Conservation (phyloP, 2,113 vertebrate genomes). For the Macrotis lagotis region DNA sequence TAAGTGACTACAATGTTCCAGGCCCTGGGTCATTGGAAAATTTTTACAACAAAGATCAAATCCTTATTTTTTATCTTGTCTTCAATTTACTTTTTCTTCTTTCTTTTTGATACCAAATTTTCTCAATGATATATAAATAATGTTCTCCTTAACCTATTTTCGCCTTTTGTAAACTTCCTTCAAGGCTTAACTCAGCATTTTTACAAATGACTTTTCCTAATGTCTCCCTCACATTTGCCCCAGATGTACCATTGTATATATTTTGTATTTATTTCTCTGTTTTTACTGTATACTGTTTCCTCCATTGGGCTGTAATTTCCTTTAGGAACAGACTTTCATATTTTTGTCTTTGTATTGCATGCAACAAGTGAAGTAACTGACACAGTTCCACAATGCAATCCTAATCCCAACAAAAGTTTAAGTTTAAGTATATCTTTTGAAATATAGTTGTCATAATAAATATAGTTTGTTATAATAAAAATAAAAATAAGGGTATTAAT, state of each 20-base stretch:
- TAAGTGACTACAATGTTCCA: not conserved
- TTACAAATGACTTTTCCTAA: not conserved
- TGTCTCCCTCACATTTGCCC: not conserved
- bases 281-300: not conserved
- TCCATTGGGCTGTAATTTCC: not conserved
- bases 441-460: not conserved
- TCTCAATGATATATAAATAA: not conserved
- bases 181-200: not conserved
- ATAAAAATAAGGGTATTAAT: not conserved
- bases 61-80: not conserved
- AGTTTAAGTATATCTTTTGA: not conserved
- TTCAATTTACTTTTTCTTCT: not conserved
- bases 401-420: not conserved
- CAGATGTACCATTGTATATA: not conserved
- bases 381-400: not conserved
- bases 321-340: not conserved
- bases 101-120: not conserved
- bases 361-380: not conserved
- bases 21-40: not conserved
- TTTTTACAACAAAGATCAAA: not conserved
- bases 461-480: too few species aligned
- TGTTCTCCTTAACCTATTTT: not conserved
- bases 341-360: not conserved
- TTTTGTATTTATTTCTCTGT: not conserved
- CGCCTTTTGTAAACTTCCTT: not conserved